phyloP scores from a whole-genome alignment of 2,888 invertebrate genomes.

The Epinotia brunnichana region DNA sequence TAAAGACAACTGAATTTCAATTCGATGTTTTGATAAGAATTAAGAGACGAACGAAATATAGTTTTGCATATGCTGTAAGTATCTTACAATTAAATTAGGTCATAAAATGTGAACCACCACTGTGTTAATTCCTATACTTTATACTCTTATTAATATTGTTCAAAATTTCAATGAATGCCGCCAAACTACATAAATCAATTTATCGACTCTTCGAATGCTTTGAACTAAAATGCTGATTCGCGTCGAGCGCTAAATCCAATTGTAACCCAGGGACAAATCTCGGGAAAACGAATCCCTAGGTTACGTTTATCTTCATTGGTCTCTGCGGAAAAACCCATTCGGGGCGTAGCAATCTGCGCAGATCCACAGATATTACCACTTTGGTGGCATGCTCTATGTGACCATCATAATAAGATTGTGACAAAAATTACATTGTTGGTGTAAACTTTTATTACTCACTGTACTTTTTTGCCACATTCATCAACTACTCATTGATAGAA shows the following conservation, averaged over 20 bases:
- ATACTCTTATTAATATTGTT: too few relatives aligned
- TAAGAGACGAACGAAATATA: too few relatives aligned
- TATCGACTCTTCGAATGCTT: neutral
- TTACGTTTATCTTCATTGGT: slow-evolving; percentile 21
- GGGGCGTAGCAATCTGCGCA: slow-evolving; percentile 14
- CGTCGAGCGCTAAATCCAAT: neutral
- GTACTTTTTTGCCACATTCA: too few relatives aligned
- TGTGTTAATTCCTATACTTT: too few relatives aligned
- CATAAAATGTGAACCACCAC: too few relatives aligned
- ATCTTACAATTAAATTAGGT: too few relatives aligned
- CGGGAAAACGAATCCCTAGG: slow-evolving; percentile 16
- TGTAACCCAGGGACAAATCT: neutral
- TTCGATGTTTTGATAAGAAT: too few relatives aligned
- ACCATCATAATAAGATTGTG: neutral
- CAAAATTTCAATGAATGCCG: neutral
- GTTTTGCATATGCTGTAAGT: too few relatives aligned
- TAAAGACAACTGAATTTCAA: too few relatives aligned
- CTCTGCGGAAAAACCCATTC: neutral
- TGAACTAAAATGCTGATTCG: slow-evolving; percentile 1
- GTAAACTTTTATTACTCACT: too few relatives aligned
- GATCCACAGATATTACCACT: slow-evolving; percentile 19
- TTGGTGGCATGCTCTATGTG: slow-evolving; percentile 11
- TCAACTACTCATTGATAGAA: too few relatives aligned
- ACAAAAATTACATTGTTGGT: too few relatives aligned
- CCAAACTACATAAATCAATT: neutral